phyloP scores from a whole-genome alignment of 2,113 vertebrate species.

The Tyrannus savana region DNA sequence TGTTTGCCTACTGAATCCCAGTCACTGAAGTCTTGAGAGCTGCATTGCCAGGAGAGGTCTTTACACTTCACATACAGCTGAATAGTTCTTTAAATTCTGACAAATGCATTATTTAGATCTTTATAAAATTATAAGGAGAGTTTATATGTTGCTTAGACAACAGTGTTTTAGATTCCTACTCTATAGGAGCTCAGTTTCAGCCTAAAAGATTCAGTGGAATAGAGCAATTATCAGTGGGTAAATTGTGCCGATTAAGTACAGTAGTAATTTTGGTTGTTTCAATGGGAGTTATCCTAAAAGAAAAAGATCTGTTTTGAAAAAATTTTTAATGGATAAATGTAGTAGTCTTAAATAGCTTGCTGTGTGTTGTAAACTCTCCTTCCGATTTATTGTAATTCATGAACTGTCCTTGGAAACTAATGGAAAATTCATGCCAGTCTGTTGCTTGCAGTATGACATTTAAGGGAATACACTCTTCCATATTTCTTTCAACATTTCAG shows the following conservation, averaged over 20 bases:
- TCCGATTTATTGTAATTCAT: background rate
- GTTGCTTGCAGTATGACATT: background rate
- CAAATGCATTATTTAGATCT: background rate
- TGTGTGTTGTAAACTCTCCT: background rate
- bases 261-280: background rate
- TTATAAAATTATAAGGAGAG: background rate
- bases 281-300: background rate
- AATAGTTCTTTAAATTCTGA: background rate
- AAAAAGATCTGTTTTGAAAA: background rate
- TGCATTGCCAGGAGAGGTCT: background rate
- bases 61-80: background rate
- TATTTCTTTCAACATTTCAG: background rate
- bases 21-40: background rate
- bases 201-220: background rate
- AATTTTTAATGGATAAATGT: background rate
- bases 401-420: background rate
- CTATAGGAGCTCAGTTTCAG: background rate
- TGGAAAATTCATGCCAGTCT: background rate
- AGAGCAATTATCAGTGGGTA: background rate
- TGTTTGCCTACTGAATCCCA: background rate
- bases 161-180: background rate
- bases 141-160: background rate
- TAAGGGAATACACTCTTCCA: background rate
- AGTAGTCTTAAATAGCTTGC: background rate
- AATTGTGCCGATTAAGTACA: background rate